Percentiles rank a stretch among this genome's conserved stretches.
These are phyloP conservation scores for Salvelinus alpinus DNA, from an alignment of 2,113 vertebrate species.

Conservation along the genomic window DNA sequence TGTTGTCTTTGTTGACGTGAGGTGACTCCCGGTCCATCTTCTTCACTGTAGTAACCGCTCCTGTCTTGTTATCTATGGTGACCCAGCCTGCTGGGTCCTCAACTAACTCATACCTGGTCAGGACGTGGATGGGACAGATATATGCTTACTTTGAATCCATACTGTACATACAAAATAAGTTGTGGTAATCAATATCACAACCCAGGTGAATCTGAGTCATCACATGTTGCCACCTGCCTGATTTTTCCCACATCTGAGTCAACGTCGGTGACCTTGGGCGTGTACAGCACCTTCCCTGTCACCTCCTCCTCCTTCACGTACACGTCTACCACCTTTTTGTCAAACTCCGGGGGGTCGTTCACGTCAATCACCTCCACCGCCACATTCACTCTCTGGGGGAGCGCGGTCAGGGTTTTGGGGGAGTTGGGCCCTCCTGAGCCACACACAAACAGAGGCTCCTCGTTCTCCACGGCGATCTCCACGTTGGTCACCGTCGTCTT, in stretches of 20 bases:
- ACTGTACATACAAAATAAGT: neutral
- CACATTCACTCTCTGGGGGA: conserved; percentile 29
- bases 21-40: conserved; percentile 78
- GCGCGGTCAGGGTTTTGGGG: neutral
- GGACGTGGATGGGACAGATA: neutral
- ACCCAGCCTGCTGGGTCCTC: conserved; percentile 76
- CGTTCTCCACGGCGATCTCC: conserved; percentile 69
- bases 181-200: neutral
- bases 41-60: conserved; percentile 62
- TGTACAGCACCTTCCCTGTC: conserved; percentile 65
- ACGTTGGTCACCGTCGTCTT: conserved; percentile 19
- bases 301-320: conserved; percentile 61
- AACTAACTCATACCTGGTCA: conserved; percentile 63
- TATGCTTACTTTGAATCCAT: neutral
- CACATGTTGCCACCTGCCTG: conserved; percentile 45
- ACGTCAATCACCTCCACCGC: conserved; percentile 56
- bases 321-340: neutral
- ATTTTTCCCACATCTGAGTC: conserved; percentile 48
- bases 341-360: conserved; percentile 73
- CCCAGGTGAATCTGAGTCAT: neutral
- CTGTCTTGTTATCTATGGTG: conserved; percentile 69
- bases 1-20: conserved; percentile 53
- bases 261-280: conserved; percentile 54
- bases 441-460: conserved; percentile 69
- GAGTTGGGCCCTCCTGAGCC: neutral